phyloP scores from a whole-genome alignment of 2,113 vertebrate genomes.

The Carassius gibelio region DNA sequence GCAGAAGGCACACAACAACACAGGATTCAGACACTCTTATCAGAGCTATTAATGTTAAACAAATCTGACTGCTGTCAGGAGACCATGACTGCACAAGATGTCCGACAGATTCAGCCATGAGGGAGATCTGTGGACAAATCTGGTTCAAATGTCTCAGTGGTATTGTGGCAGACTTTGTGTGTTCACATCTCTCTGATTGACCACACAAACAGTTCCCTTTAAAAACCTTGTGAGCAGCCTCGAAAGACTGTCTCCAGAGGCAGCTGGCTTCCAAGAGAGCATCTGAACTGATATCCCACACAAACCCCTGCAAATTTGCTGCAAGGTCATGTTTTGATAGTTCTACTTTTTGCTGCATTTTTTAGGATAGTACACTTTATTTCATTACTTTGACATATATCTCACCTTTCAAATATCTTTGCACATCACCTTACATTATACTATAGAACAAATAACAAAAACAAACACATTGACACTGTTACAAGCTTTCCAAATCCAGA shows the following conservation, averaged over 20 bases:
- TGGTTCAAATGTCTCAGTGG: background rate
- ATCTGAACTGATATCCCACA: background rate
- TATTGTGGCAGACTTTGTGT: background rate
- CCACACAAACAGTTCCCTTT: background rate
- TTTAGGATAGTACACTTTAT: background rate
- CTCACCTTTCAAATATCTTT: background rate
- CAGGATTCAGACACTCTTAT: constrained; percentile 24
- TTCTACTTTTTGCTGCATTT: background rate
- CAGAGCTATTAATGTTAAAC: constrained; percentile 7
- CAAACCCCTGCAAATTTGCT: background rate
- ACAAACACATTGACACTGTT: no score
- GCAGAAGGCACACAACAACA: background rate
- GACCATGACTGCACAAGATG: constrained; percentile 11
- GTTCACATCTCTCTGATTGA: background rate
- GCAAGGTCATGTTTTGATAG: background rate
- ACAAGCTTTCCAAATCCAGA: no score
- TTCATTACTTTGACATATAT: background rate
- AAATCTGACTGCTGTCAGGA: constrained; percentile 25
- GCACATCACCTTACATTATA: background rate
- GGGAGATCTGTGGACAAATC: background rate
- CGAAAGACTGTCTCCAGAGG: background rate
- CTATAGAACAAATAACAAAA: background rate
- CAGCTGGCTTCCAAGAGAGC: background rate
- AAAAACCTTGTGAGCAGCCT: background rate
- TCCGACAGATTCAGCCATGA: constrained; percentile 4